phyloP scores from a whole-genome alignment of 2,888 invertebrate genomes.

The Myathropa florea region DNA sequence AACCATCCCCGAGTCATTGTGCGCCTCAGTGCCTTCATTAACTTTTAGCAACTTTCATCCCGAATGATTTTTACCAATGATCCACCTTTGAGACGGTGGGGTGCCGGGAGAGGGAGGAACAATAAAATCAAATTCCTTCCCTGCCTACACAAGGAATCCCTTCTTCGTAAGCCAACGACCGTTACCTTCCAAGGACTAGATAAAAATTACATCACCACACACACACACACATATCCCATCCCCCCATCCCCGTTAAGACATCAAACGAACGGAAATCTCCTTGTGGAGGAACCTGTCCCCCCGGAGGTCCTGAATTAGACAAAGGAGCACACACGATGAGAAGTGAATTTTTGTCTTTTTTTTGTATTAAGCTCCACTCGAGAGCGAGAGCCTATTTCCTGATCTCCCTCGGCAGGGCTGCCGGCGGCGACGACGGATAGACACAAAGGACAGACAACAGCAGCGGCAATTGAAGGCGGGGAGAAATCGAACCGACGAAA shows the following conservation, averaged over 20 bases:
- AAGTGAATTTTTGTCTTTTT: conserved; percentile 30
- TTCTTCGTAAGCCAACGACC: background rate
- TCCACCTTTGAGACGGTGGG: background rate
- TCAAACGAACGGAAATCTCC: background rate
- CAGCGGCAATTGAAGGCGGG: background rate
- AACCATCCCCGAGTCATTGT: background rate
- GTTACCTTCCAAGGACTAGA: background rate
- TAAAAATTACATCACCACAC: background rate
- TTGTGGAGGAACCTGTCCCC: background rate
- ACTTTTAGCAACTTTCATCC: background rate
- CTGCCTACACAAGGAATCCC: background rate
- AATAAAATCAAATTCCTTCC: background rate
- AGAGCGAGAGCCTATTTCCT: conserved; percentile 42
- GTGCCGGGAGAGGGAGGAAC: background rate
- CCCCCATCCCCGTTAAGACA: background rate
- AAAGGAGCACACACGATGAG: conserved; percentile 15
- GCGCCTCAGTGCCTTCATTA: background rate
- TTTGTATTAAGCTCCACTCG: conserved; percentile 32
- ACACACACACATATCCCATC: background rate
- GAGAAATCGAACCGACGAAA: conserved; percentile 11
- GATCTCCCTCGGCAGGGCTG: conserved; percentile 11
- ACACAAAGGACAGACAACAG: background rate
- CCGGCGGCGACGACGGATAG: background rate
- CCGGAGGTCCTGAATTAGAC: conserved; percentile 16
- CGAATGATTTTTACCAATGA: background rate